Evolutionary conservation across 2,888 invertebrate genomes (phyloP), one percentile per base, ranked within the genome.

Genomic region (Anoncus sp.): DNA sequence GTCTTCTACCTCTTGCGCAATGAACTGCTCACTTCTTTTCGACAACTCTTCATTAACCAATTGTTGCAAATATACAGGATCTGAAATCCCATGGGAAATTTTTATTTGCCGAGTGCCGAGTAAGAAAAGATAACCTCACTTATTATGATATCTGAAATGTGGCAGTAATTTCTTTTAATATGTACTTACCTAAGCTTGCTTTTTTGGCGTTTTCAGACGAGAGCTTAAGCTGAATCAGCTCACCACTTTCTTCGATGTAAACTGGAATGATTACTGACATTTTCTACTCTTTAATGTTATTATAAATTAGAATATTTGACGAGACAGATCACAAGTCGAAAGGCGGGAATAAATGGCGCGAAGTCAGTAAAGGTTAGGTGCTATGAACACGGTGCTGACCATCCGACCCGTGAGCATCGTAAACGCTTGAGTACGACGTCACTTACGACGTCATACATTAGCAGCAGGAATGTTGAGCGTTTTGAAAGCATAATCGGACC

Each of bases 41-140:
- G 38, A 57, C 6, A n/a, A 57, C 20, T 57, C 57, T 40, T 59
- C 40, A 14, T 59, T 22, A 5, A 59, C 40, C 20, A 59, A 38
- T 27, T n/a, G 53, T 53, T 31, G 27, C 31, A 57, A 38, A 38
- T 38, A 40, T 16, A 12, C 57, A 40, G 38, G 4, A 40, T 57
- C 57, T 57, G 18, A 38, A 14, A 27, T n/a, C 27, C 31, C 3
- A 7, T 9, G 20, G 14, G 4, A 57, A 20, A 40, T 40, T 57
- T 18, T 35, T 40, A 22, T 9, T 35, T 12, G n/a, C n/a, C n/a
- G n/a, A n/a, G 55, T 57, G 35, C 12, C 31, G 31, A 5, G 31
- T n/a, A 53, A 31, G n/a, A 12, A 55, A 6, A 27, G 7, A 55
- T 55, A 55, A 35, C 59, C 59, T 59, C 7, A 16, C 55, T 7